phyloP scores from a whole-genome alignment of 2,888 invertebrate genomes.

The Brassicogethes aeneus region DNA sequence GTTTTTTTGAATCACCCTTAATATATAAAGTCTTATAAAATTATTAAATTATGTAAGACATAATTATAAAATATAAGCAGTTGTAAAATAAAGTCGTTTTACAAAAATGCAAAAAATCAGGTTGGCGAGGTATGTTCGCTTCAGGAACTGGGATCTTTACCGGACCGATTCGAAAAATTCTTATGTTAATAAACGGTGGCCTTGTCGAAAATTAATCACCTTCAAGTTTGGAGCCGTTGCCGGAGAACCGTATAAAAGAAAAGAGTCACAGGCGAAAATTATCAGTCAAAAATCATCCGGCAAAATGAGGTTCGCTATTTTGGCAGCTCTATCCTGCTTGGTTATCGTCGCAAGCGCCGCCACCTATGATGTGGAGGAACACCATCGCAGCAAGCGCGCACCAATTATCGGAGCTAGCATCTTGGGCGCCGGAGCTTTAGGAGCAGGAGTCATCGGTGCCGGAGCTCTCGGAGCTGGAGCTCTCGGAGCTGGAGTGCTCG shows the following conservation, averaged over 20 bases:
- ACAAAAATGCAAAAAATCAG: not conserved
- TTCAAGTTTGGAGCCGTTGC: not conserved
- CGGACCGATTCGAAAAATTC: not conserved
- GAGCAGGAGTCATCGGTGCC: not conserved
- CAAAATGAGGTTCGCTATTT: not conserved
- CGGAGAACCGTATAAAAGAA: too few relatives aligned
- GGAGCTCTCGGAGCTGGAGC: not conserved
- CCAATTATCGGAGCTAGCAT: slow-evolving; percentile 1
- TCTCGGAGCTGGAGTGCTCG: slow-evolving; percentile 2
- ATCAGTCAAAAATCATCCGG: not conserved
- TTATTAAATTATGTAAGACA: not conserved
- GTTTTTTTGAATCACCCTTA: not conserved
- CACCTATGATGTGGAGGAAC: not conserved
- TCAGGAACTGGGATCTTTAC: not conserved
- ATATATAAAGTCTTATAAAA: not conserved
- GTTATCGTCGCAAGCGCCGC: not conserved
- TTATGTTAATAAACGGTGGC: not conserved
- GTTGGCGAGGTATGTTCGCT: too few relatives aligned
- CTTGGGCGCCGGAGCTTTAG: slow-evolving; percentile 1
- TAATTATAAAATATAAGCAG: not conserved
- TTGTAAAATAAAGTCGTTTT: not conserved
- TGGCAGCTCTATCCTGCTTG: not conserved
- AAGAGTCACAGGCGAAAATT: not conserved
- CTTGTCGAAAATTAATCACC: not conserved
- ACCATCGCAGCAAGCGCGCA: not conserved